Evolutionary conservation across 2,113 vertebrate genomes (phyloP).

Genomic region (Spermophilus dauricus): DNA sequence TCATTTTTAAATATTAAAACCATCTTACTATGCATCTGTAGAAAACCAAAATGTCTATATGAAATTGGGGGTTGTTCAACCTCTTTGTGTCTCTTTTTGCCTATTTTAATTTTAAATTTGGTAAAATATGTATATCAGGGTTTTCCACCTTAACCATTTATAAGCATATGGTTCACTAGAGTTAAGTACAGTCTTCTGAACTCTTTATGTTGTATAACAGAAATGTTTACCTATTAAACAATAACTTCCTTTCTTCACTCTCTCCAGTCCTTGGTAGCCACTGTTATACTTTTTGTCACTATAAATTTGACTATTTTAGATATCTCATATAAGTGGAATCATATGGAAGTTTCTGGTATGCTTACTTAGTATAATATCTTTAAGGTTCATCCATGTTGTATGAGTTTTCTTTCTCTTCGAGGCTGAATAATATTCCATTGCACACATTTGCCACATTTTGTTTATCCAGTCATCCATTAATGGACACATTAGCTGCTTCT

Average conservation of each 20-base stretch:
- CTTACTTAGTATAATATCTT: background rate
- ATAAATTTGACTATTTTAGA: background rate
- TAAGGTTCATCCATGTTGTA: background rate
- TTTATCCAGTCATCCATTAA: no score
- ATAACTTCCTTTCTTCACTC: background rate
- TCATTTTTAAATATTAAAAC: background rate
- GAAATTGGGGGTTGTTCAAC: background rate
- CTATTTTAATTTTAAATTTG: slow-evolving; percentile 23
- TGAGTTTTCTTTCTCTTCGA: slow-evolving; percentile 16
- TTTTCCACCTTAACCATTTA: background rate
- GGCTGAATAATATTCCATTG: background rate
- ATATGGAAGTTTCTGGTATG: background rate
- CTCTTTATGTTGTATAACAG: background rate
- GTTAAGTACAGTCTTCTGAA: background rate
- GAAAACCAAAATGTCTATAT: slow-evolving; percentile 7
- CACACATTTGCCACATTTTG: background rate
- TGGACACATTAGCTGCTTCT: background rate
- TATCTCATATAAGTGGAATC: background rate
- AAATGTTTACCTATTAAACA: background rate
- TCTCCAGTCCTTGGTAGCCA: background rate
- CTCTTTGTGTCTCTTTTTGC: background rate
- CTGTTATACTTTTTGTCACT: background rate
- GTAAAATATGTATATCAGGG: background rate
- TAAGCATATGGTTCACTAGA: background rate
- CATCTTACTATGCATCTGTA: background rate